These are phyloP conservation scores for Misgurnus mizolepis DNA, from an alignment of 2,113 vertebrate species.

Conservation along the genomic window DNA sequence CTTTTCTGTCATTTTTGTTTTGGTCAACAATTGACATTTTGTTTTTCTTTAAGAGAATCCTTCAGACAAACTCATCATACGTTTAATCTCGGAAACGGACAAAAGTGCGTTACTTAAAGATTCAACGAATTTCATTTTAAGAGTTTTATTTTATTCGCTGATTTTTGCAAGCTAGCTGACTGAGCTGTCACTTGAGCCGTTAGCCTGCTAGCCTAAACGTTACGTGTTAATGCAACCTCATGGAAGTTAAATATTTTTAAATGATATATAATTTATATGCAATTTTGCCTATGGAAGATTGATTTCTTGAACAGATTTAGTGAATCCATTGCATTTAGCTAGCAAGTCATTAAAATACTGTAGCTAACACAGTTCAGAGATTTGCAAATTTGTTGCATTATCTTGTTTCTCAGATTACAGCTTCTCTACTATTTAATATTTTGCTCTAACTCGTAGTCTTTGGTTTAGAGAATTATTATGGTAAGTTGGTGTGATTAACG, in stretches of 20 bases:
- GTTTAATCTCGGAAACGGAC: conserved; percentile 38
- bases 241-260: not conserved
- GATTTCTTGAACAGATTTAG: not conserved
- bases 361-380: not conserved
- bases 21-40: not conserved
- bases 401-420: conserved; percentile 17
- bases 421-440: conserved; percentile 8
- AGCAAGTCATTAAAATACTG: not conserved
- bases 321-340: conserved; percentile 10
- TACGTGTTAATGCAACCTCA: not conserved
- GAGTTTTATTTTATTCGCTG: conserved; percentile 17
- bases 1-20: conserved; percentile 29
- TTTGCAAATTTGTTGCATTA: conserved; percentile 20
- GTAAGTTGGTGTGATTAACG: conserved; percentile 35
- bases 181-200: conserved; percentile 18
- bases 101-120: conserved; percentile 41
- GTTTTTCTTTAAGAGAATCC: conserved; percentile 12
- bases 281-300: not conserved
- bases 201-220: conserved; percentile 11
- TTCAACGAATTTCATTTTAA: conserved; percentile 26
- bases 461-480: conserved; percentile 45
- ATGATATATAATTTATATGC: not conserved
- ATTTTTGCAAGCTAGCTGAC: conserved; percentile 44
- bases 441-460: conserved; percentile 42
- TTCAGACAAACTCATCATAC: conserved; percentile 32